Conservation (phyloP, 1,140 invertebrate genomes). For the Tyrophagus putrescentiae region DNA sequence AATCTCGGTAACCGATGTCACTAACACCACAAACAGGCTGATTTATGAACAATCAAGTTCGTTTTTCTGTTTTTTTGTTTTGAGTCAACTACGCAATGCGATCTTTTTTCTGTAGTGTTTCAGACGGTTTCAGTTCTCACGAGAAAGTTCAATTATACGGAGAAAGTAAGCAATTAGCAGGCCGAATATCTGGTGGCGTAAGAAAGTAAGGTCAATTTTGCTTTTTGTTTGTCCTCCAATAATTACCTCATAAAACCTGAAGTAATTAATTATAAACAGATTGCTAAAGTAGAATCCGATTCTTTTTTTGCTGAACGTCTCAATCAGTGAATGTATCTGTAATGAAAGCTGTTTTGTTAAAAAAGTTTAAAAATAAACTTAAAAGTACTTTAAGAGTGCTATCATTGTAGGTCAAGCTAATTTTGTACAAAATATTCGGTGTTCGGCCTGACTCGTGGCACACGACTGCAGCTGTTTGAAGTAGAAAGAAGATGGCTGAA, state of each 20-base stretch:
- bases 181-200: background rate
- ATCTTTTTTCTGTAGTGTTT: background rate
- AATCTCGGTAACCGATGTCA: too few relatives aligned
- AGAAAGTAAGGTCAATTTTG: too few relatives aligned
- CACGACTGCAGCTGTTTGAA: background rate
- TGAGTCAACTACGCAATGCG: too few relatives aligned
- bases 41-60: too few relatives aligned
- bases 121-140: background rate
- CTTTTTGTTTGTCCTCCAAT: too few relatives aligned
- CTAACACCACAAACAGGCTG: too few relatives aligned
- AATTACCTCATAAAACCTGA: constrained; percentile 3
- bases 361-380: too few relatives aligned
- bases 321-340: background rate
- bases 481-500: background rate
- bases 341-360: background rate
- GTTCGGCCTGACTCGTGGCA: background rate
- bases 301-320: background rate
- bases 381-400: background rate
- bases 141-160: background rate
- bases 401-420: background rate
- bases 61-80: too few relatives aligned
- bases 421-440: background rate
- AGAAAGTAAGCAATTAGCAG: constrained; percentile 1
- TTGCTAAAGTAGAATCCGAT: background rate
- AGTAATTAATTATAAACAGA: constrained; percentile 3